phyloP scores from a whole-genome alignment of 1,140 invertebrate species.

The Dysdera silvatica region DNA sequence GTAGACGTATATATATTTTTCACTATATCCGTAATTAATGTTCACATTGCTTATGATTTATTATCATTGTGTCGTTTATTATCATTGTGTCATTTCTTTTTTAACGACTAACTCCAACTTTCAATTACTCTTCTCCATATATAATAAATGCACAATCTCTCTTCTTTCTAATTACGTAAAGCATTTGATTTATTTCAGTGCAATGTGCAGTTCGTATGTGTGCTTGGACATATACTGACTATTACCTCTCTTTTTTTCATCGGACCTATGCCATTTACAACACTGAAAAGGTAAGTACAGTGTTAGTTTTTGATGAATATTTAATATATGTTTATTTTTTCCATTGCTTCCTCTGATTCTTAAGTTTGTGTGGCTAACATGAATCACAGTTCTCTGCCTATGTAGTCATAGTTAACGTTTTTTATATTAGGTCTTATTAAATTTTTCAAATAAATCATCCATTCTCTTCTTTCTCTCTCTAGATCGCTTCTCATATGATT shows the following conservation, averaged over 20 bases:
- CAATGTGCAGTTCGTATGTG: slow-evolving; percentile 5
- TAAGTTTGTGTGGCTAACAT: too few species aligned
- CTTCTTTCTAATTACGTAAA: background rate
- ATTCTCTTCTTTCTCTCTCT: too few species aligned
- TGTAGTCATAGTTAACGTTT: too few species aligned
- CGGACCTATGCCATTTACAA: slow-evolving; percentile 31
- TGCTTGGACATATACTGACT: slow-evolving; percentile 25
- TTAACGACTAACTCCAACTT: background rate
- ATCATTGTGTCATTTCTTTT: background rate
- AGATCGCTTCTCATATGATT: too few species aligned
- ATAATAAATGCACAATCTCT: background rate
- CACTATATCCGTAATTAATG: background rate
- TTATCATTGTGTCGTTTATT: background rate
- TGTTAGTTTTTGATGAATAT: background rate
- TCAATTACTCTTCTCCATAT: background rate
- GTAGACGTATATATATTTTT: background rate
- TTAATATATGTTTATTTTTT: too few species aligned
- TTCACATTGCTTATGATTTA: background rate
- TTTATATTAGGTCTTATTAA: too few species aligned
- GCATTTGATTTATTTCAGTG: slow-evolving; percentile 9
- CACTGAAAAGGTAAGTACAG: slow-evolving; percentile 11
- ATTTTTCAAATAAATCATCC: too few species aligned
- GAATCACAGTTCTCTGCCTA: too few species aligned
- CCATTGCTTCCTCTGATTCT: too few species aligned
- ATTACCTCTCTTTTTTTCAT: slow-evolving; percentile 27